Evolutionary conservation across 2,797 vertebrate species (phyloP).

Genomic region (Micromesistius poutassou): DNA sequence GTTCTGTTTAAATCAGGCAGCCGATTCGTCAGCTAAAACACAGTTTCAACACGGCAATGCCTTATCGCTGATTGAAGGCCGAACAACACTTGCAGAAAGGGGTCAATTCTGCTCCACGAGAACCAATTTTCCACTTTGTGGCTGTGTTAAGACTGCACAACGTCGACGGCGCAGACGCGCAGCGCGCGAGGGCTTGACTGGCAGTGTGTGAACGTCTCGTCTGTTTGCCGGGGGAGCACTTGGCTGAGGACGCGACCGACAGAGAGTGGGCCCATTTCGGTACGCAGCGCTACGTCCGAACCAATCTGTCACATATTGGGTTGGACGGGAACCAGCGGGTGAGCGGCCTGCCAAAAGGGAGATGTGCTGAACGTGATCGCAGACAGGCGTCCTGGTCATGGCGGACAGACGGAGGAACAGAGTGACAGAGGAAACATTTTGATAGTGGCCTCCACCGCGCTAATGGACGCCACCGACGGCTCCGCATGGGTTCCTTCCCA

Average conservation of each 20-base stretch:
- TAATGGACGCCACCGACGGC: conserved; percentile 14
- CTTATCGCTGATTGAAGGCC: not conserved
- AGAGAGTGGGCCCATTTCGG: conserved; percentile 3
- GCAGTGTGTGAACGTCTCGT: conserved; percentile 7
- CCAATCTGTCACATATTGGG: conserved; percentile 34
- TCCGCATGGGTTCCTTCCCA: conserved; percentile 20
- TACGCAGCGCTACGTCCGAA: conserved; percentile 14
- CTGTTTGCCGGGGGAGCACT: conserved; percentile 28
- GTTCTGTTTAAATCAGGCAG: not conserved
- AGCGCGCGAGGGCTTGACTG: not conserved
- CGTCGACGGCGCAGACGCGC: not conserved
- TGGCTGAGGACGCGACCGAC: conserved; percentile 23
- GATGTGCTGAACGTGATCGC: conserved; percentile 34
- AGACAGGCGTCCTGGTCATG: conserved; percentile 39
- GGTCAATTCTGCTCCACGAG: not conserved
- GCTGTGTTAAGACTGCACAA: conserved; percentile 4
- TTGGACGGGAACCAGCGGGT: conserved; percentile 36
- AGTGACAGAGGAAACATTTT: conserved; percentile 29
- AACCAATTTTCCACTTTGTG: not conserved
- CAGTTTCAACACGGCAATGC: not conserved
- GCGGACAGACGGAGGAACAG: conserved; percentile 30
- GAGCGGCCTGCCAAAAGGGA: conserved; percentile 25
- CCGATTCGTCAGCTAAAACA: not conserved
- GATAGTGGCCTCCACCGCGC: conserved; percentile 21
- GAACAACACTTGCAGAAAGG: not conserved